Base-by-base conservation (phyloP, 1,140 invertebrate species). In the Listronotus oregonensis region DNA sequence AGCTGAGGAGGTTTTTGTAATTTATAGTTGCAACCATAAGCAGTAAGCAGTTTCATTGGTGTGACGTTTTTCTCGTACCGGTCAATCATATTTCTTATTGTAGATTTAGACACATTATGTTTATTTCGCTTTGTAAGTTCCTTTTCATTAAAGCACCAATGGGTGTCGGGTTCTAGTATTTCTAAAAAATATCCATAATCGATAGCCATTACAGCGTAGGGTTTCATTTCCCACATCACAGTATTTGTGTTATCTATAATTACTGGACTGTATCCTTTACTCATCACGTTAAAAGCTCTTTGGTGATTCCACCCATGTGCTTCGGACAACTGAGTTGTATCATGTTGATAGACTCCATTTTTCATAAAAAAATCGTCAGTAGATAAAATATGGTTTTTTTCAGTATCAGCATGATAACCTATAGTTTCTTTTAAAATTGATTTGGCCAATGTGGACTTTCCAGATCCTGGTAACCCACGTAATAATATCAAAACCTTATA, bases 171-270 rank as follows among this genome's bases (percentile, higher is more conserved):
- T 27, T 63, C 61, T 17, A 63, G 15, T 12, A 55, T 63, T 51
- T 63, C 40, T 21, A 63, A 18, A 37, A 85, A 75, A 78, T 96
- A 97, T 6, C 88, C 86, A 78, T 85, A 79, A 40, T 83, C 66
- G 0, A 88, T 81, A 7, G 84, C 90, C 62, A 84, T 77, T 12
- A 79, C 72, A 0, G 86, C 82, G 79, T 95, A 95, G 0, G 85
- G 81, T 63, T 84, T 77, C 88, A 94, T 93, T 80, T 95, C 91
- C 91, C 91, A 93, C 15, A 81, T 63, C 77, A 87, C 80, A 11
- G 85, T 83, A 76, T 95, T 94, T 2, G 94, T 96, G 74, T 96
- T 96, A 75, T 96, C 94, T 61, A 96, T 85, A 56, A 97, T 86
- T 18, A 96, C 81, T 6, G 93, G 92, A 77, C 87, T 90, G 34